These are phyloP conservation scores for Peromyscus melanophrys DNA, from an alignment of 2,797 vertebrate species.

Conservation along the genomic window DNA sequence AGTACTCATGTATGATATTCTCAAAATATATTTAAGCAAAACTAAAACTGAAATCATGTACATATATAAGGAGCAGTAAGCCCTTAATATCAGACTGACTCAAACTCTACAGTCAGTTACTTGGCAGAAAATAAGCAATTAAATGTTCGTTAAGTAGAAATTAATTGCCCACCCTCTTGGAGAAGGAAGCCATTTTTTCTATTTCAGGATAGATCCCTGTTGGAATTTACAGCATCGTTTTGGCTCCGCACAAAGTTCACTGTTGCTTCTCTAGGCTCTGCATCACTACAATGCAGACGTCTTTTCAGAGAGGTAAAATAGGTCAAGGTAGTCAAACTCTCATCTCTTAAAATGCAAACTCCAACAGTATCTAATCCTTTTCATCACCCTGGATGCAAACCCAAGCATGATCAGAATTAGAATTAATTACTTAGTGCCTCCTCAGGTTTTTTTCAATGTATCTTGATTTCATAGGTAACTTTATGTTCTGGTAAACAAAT, in stretches of 20 bases:
- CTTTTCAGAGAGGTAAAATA: not conserved
- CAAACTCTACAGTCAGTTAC: not conserved
- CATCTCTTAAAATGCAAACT: not conserved
- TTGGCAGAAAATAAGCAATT: not conserved
- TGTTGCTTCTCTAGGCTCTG: not conserved
- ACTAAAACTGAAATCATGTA: not conserved
- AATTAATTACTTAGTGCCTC: not conserved
- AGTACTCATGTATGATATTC: not conserved
- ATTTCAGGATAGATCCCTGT: not conserved
- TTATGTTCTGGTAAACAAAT: not conserved
- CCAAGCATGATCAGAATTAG: not conserved
- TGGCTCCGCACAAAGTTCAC: not conserved
- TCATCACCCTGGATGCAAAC: not conserved
- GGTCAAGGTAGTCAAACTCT: not conserved
- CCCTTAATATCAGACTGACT: not conserved
- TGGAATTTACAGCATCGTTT: not conserved
- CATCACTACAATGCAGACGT: not conserved
- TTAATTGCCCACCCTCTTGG: too few relatives aligned
- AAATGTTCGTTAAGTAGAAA: not conserved
- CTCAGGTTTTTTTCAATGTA: not conserved
- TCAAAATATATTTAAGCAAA: not conserved
- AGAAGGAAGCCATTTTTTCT: not conserved
- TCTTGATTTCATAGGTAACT: not conserved
- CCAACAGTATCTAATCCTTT: not conserved
- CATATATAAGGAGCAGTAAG: too few relatives aligned